phyloP scores from a whole-genome alignment of 2,888 invertebrate species.

The Onthophagus sagittarius region DNA sequence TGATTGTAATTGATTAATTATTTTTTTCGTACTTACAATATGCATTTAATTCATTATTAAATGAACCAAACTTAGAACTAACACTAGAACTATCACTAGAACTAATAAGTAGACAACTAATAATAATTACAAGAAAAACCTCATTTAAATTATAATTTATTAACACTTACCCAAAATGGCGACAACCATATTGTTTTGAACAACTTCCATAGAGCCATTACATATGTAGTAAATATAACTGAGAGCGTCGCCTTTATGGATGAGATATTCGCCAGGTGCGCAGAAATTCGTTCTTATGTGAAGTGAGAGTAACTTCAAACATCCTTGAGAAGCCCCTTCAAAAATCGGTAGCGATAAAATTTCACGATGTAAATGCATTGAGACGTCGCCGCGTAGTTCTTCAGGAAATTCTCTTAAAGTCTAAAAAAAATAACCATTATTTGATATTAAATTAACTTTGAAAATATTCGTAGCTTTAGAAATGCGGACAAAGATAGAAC shows the following conservation, averaged over 20 bases:
- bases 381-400: slow-evolving; percentile 91
- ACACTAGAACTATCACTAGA: too few species aligned
- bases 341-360: slow-evolving; percentile 92
- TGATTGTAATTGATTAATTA: too few species aligned
- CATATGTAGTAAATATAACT: slow-evolving; percentile 93
- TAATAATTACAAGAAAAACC: too few species aligned
- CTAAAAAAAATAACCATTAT: slow-evolving; percentile 50
- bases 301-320: slow-evolving; percentile 84
- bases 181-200: slow-evolving; percentile 94
- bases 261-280: slow-evolving; percentile 91
- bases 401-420: slow-evolving; percentile 94
- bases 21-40: too few species aligned
- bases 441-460: neutral
- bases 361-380: slow-evolving; percentile 92
- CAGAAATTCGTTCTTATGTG: slow-evolving; percentile 94
- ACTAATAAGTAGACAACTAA: too few species aligned
- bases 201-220: slow-evolving; percentile 96
- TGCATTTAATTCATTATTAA: too few species aligned
- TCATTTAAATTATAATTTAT: neutral
- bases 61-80: too few species aligned
- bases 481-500: too few species aligned
- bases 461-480: too few species aligned
- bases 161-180: slow-evolving; percentile 82
- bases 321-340: slow-evolving; percentile 91
- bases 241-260: slow-evolving; percentile 91